These are phyloP conservation scores for Rafetus swinhoei DNA, from an alignment of 2,113 vertebrate genomes.

Conservation along the genomic window DNA sequence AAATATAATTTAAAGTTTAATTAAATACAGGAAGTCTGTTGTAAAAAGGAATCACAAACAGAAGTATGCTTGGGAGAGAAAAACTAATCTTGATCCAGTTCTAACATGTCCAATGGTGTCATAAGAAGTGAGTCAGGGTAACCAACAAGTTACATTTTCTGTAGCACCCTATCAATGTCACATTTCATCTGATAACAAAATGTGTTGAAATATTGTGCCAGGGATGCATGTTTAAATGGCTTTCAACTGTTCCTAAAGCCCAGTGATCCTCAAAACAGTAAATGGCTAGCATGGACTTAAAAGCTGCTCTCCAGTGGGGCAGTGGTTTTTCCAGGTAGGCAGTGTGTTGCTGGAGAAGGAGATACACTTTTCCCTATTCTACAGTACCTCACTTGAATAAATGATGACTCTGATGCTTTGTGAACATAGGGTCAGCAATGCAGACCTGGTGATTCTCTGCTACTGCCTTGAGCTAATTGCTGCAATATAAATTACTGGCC, in stretches of 20 bases:
- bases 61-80: neutral
- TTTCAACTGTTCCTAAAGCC: neutral
- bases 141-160: neutral
- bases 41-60: neutral
- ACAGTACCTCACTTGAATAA: neutral
- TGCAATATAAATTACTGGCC: neutral
- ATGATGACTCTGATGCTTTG: neutral
- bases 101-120: neutral
- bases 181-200: conserved; percentile 12
- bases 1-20: conserved; percentile 32
- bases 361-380: accelerated
- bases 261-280: neutral
- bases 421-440: accelerated
- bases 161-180: neutral
- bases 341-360: neutral
- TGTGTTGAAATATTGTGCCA: neutral
- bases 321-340: accelerated
- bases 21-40: neutral
- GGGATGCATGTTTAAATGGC: neutral
- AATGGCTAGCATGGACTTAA: neutral
- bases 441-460: accelerated
- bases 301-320: accelerated
- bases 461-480: neutral
- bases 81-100: neutral
- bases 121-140: neutral